Percentiles rank a stretch among this genome's conserved stretches.
Evolutionary conservation across 2,888 invertebrate genomes (phyloP).

Genomic region (Microctonus brassicae): DNA sequence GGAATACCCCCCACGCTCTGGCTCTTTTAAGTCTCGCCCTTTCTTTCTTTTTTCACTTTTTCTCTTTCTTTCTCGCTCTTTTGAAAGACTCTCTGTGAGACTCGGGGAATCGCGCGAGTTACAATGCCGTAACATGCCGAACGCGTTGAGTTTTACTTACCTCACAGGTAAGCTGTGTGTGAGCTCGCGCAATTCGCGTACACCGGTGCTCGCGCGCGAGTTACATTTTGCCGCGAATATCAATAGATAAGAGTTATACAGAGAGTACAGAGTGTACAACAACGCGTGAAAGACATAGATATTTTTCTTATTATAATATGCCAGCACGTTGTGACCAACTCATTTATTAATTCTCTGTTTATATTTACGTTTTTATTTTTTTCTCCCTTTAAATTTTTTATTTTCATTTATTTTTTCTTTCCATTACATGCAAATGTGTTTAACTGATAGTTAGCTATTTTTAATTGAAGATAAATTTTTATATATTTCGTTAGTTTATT

Average conservation of each 20-base stretch:
- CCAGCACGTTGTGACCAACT: too few relatives aligned
- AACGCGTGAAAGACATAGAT: neutral
- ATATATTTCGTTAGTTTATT: too few relatives aligned
- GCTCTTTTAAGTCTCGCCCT: conserved; percentile 24
- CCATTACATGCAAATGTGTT: too few relatives aligned
- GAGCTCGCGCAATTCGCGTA: conserved; percentile 52
- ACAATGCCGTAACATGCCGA: conserved; percentile 68
- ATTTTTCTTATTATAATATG: too few relatives aligned
- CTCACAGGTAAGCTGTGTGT: conserved; percentile 65
- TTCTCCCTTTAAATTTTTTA: neutral
- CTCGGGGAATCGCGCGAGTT: conserved; percentile 54
- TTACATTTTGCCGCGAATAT: conserved; percentile 15
- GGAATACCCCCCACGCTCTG: conserved; percentile 4
- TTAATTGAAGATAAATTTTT: too few relatives aligned
- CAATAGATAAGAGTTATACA: conserved; percentile 22
- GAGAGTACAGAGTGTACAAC: neutral
- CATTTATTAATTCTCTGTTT: too few relatives aligned
- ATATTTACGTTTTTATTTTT: neutral
- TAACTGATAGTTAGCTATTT: too few relatives aligned
- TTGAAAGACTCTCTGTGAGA: conserved; percentile 13
- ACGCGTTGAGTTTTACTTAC: conserved; percentile 67
- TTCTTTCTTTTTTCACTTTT: conserved; percentile 39
- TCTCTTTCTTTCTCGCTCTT: conserved; percentile 18
- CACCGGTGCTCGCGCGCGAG: conserved; percentile 31
- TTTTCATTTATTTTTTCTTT: neutral